These are phyloP conservation scores for silkworm (Bombyx mori) DNA, from an alignment of 1,140 invertebrate species.

Conservation along the genomic window ASM3026992v2 NC_085109.1:1901501-1902000, in stretches of 20 bases:
- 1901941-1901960: slow-evolving; percentile 79
- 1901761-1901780: no score
- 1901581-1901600: slow-evolving; percentile 88
- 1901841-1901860: not conserved
- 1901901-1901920: slow-evolving; percentile 94
- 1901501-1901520: slow-evolving; percentile 91
- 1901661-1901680: not conserved
- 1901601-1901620: slow-evolving; percentile 16
- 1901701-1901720: not conserved
- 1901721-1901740: no score
- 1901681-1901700: not conserved
- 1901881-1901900: slow-evolving; percentile 81
- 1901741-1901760: no score
- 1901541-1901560: slow-evolving; percentile 94
- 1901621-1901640: not conserved
- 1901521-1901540: slow-evolving; percentile 94
- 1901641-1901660: not conserved
- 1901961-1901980: slow-evolving; percentile 34
- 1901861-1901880: not conserved
- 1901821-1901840: no score
- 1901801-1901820: no score
- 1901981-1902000: slow-evolving; percentile 40
- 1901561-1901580: slow-evolving; percentile 94
- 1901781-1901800: no score
- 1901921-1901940: slow-evolving; percentile 98